Conservation (phyloP, 1,140 invertebrate species). For the Trichonephila inaurata region DNA sequence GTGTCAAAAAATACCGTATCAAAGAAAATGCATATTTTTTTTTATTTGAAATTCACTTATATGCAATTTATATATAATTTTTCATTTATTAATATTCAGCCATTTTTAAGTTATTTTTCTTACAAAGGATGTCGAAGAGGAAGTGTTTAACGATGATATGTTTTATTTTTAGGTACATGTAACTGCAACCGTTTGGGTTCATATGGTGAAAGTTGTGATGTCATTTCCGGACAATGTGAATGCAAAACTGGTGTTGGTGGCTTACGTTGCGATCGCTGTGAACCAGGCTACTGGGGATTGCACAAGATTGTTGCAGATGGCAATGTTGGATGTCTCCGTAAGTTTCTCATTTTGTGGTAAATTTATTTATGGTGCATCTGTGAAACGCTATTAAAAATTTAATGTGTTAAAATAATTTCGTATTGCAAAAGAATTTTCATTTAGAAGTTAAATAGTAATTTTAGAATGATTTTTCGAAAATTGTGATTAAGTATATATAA, state of each 20-base stretch:
- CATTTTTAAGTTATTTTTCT: no score
- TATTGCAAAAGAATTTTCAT: no score
- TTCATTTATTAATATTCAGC: no score
- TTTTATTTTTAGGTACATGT: constrained; percentile 79
- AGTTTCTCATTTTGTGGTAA: constrained; percentile 81
- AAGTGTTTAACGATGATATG: not conserved
- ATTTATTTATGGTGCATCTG: not conserved
- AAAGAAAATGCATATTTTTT: no score
- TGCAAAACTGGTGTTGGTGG: constrained; percentile 94
- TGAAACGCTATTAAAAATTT: not conserved
- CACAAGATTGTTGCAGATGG: constrained; percentile 91
- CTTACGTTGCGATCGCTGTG: constrained; percentile 92
- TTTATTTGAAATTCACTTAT: no score
- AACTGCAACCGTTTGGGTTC: constrained; percentile 83
- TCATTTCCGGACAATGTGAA: constrained; percentile 88
- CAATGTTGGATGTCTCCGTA: constrained; percentile 93
- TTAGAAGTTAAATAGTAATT: no score
- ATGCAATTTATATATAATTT: no score
- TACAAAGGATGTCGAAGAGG: no score
- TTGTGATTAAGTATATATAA: no score
- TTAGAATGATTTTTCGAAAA: no score
- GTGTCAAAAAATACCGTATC: no score
- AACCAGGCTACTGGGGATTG: constrained; percentile 91
- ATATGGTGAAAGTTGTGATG: constrained; percentile 87
- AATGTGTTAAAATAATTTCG: not conserved